Base-by-base conservation (phyloP, 2,888 invertebrate species). In the Branchellion lobata region DNA sequence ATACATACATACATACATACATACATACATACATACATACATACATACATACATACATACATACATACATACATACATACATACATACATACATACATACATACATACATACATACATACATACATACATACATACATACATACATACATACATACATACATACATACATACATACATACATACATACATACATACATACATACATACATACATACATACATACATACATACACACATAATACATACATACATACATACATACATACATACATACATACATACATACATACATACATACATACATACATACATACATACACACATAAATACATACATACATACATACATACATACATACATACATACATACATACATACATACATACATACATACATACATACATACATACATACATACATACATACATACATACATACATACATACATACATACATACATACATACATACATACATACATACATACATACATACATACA, bases 251-350 rank as follows among this genome's bases (percentile, higher is more conserved):
- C 18, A 47, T 47, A 47, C 8, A 47, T 47, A 47, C 18, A 47
- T 18, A 47, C 18, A 47, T 47, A 47, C 18, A 47, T 47, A 18
- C n/a, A n/a, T n/a, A n/a, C n/a, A n/a, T n/a, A 47, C 18, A 79
- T 74, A 79, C 31, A 79, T 74, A 79, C 34, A 79, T 79, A 79
- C n/a, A 73, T 79, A 79, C 31, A 79, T 79, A 73, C n/a, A 79
- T 73, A 73, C 47, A 47, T n/a, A n/a, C n/a, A n/a, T n/a, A n/a
- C n/a, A n/a, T n/a, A n/a, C n/a, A n/a, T n/a, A n/a, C n/a, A n/a
- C n/a, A n/a, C n/a, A n/a, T n/a, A n/a, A n/a, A n/a, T n/a, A n/a
- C n/a, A n/a, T n/a, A n/a, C n/a, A n/a, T n/a, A n/a, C n/a, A n/a
- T n/a, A n/a, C n/a, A n/a, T n/a, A n/a, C n/a, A n/a, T n/a, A n/a